Conservation (phyloP, 2,113 vertebrate species). For the Physeter macrocephalus region DNA sequence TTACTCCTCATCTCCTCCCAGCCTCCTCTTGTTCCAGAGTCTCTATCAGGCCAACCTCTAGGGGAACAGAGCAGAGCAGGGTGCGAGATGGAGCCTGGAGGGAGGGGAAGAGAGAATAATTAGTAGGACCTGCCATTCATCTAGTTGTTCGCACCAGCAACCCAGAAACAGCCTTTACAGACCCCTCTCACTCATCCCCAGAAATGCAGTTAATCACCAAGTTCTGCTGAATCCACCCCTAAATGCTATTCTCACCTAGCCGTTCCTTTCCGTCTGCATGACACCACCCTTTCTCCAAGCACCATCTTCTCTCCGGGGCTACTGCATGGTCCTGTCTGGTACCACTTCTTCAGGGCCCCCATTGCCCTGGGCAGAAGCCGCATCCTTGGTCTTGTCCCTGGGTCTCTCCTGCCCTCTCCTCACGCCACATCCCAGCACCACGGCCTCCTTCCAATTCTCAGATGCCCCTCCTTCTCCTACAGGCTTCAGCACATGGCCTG, state of each 20-base stretch:
- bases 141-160: background rate
- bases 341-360: background rate
- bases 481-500: too few species aligned
- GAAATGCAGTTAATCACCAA: too few species aligned
- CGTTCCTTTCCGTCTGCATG: background rate
- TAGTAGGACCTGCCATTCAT: background rate
- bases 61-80: background rate
- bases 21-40: background rate
- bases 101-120: background rate
- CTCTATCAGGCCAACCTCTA: background rate
- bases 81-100: background rate
- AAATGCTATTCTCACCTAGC: too few species aligned
- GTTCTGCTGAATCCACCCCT: accelerated
- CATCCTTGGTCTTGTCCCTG: background rate
- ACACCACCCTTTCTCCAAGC: background rate
- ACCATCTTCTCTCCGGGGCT: background rate
- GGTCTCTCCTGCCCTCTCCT: background rate
- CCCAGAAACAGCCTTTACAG: background rate
- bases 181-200: background rate
- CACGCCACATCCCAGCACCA: background rate
- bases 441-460: background rate
- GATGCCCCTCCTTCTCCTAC: background rate
- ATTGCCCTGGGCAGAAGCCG: background rate
- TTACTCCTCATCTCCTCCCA: background rate
- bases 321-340: too few species aligned